Base-by-base conservation (phyloP, 2,797 vertebrate species). In the Paedocypris micromegethes region DNA sequence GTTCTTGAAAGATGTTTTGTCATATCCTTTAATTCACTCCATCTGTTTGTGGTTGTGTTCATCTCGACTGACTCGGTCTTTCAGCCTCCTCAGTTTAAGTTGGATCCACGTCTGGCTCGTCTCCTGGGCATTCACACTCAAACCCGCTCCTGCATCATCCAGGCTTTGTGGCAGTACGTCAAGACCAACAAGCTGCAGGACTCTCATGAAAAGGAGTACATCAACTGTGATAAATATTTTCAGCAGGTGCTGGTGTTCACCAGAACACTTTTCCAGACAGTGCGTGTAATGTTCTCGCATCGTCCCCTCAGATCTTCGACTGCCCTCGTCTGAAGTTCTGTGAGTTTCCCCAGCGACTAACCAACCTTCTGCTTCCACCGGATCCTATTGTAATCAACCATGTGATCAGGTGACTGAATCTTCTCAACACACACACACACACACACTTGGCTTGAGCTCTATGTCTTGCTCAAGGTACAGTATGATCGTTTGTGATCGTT, bases 331-430 rank as follows among this genome's bases (percentile, higher is more conserved):
- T 99, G 80, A 99, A 99, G 88, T 99, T 98, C 78, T 95, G 93
- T 3, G 97, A 99, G 89, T 98, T 99, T 77, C 95, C 97, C 47
- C 97, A 99, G 86, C 90, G 95, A 62, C 93, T 99, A 81, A 98
- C 95, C 68, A 97, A 94, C 83, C 88, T 98, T 49, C 89, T 99
- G 44, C 79, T 99, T 63, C 96, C 97, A 0, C 96, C 97, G 0
- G 97, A 99, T 83, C 97, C 97, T 0, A 99, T 99, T 48, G 95
- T 99, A 81, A 99, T 99, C 86, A 98, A 98, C 84, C 97, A 99
- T 0, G 88, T 98, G 45, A 99, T 99, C 91, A 98, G 97, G 97
- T 96, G 72, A 48, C 52, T 48, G 7, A 23, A 23, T 23, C 23
- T 23, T 23, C 23, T 23, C 23, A 23, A 23, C 23, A 23, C 23